A percentile compares a stretch with the other conserved stretches of the same genome.
phyloP scores from a whole-genome alignment of 2,113 vertebrate species.

The Cariama cristata region DNA sequence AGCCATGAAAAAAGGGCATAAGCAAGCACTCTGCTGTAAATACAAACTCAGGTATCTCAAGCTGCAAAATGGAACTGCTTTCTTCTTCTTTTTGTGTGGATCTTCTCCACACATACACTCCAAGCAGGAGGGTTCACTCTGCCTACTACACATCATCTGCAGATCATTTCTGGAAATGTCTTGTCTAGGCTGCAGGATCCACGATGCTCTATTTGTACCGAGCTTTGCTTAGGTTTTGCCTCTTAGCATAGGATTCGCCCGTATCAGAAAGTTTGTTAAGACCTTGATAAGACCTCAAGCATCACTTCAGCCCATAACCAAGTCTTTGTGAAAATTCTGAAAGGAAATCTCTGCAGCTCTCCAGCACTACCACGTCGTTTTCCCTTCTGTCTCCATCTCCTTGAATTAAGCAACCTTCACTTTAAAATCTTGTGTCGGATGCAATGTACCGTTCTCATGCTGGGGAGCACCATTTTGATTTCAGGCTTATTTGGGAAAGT shows the following conservation, averaged over 20 bases:
- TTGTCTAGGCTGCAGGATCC: neutral
- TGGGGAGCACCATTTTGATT: slow-evolving; percentile 8
- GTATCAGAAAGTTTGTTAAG: neutral
- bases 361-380: neutral
- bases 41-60: neutral
- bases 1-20: neutral
- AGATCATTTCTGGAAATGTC: neutral
- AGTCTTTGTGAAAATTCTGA: neutral
- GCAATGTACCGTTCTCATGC: neutral
- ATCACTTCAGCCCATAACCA: neutral
- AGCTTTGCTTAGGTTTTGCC: neutral
- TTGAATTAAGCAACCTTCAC: neutral
- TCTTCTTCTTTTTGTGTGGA: neutral
- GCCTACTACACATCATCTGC: neutral
- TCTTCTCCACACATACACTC: neutral
- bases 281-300: neutral
- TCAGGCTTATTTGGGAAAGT: neutral
- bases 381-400: neutral
- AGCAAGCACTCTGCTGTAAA: neutral
- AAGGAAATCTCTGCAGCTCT: neutral
- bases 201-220: neutral
- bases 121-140: neutral
- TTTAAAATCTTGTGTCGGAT: neutral
- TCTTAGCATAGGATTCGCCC: neutral
- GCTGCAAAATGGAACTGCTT: neutral